Evolutionary conservation across 2,113 vertebrate genomes (phyloP).

Genomic region (Sialia sialis): DNA sequence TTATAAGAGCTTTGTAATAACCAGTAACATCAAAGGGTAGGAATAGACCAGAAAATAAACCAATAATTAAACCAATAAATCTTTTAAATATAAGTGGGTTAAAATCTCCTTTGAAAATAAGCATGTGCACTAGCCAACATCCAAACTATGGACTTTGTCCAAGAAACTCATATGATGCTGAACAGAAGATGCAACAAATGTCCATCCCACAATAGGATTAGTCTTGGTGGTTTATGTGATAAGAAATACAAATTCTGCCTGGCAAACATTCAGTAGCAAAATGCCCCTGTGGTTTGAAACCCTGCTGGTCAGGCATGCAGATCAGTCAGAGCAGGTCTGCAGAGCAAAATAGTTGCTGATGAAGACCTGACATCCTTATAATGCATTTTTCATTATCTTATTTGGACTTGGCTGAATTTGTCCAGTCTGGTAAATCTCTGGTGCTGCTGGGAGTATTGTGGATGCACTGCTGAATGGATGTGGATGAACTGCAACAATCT

Average conservation of each 20-base stretch:
- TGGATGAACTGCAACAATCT: neutral
- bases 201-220: neutral
- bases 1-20: slow-evolving; percentile 24
- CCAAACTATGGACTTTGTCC: neutral
- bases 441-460: neutral
- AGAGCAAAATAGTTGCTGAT: neutral
- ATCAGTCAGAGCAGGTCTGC: neutral
- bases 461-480: neutral
- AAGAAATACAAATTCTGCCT: neutral
- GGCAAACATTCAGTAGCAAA: neutral
- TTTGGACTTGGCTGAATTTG: neutral
- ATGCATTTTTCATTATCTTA: neutral
- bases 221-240: neutral
- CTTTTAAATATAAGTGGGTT: slow-evolving; percentile 33
- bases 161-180: neutral
- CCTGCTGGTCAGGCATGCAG: neutral
- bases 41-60: slow-evolving; percentile 46
- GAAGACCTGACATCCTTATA: neutral
- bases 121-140: neutral
- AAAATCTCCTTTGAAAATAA: slow-evolving; percentile 50
- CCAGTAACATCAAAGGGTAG: slow-evolving; percentile 30
- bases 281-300: neutral
- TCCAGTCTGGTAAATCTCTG: neutral
- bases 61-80: slow-evolving; percentile 59
- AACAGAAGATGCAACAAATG: slow-evolving; percentile 4